Conservation (phyloP, 2,797 vertebrate genomes). For the Eremophila alpestris region DNA sequence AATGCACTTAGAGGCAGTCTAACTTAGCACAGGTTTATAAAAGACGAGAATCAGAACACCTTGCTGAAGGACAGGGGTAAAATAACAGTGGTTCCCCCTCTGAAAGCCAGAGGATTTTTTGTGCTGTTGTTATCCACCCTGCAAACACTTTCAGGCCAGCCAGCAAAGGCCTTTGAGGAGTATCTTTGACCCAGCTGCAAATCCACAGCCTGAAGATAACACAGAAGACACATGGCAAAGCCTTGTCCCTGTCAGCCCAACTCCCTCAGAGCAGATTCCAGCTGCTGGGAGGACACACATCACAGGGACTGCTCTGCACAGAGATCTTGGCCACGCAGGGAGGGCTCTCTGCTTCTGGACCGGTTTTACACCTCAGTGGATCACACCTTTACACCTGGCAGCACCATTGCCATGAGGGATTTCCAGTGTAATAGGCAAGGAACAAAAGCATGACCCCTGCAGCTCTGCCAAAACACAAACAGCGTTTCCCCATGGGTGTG, state of each 20-base stretch:
- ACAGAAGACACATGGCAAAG: not conserved
- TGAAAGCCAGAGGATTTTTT: not conserved
- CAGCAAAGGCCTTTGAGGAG: not conserved
- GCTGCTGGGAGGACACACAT: not conserved
- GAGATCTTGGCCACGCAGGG: not conserved
- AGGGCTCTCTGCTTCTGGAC: not conserved
- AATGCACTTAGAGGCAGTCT: not conserved
- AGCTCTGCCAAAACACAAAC: not conserved
- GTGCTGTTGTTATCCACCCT: not conserved
- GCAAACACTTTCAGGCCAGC: not conserved
- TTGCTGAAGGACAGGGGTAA: not conserved
- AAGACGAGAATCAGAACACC: not conserved
- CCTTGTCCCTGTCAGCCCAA: not conserved
- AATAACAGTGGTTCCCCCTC: not conserved
- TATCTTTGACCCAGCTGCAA: not conserved
- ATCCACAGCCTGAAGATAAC: not conserved
- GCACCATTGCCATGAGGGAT: accelerated
- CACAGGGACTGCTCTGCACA: not conserved
- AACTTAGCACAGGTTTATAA: not conserved
- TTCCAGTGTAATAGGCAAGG: accelerated
- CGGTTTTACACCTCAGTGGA: not conserved
- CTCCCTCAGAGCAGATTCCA: not conserved
- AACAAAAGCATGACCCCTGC: accelerated
- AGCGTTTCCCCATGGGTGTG: accelerated
- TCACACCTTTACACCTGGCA: not conserved